These are phyloP conservation scores for Marisa cornuarietis DNA, from an alignment of 1,140 invertebrate genomes.

Conservation along the genomic window DNA sequence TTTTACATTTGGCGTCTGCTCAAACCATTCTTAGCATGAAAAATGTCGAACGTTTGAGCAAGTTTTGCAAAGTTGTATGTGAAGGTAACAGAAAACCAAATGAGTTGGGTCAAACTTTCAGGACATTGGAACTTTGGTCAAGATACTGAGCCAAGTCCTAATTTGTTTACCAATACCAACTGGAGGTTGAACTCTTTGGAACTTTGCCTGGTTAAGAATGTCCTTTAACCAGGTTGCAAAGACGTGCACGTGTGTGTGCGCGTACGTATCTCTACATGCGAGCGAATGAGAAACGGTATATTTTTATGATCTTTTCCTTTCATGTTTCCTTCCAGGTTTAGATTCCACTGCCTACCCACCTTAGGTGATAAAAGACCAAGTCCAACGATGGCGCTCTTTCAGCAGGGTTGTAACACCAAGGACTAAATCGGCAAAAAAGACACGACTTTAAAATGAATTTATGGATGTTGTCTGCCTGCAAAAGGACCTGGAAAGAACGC, in stretches of 20 bases:
- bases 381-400: too few relatives aligned
- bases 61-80: neutral
- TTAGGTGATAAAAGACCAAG: too few relatives aligned
- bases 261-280: neutral
- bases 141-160: neutral
- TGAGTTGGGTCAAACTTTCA: neutral
- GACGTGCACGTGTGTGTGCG: neutral
- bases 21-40: too few relatives aligned
- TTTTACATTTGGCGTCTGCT: too few relatives aligned
- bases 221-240: neutral
- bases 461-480: too few relatives aligned
- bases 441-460: too few relatives aligned
- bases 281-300: neutral
- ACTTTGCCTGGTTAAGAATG: too few relatives aligned
- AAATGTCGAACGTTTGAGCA: neutral
- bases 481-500: too few relatives aligned
- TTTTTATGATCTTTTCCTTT: neutral
- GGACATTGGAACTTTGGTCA: neutral
- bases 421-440: too few relatives aligned
- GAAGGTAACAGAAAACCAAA: neutral
- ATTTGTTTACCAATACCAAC: neutral
- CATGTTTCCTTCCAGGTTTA: too few relatives aligned
- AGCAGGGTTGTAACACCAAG: too few relatives aligned
- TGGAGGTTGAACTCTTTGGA: neutral
- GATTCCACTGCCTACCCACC: too few relatives aligned